phyloP scores from a whole-genome alignment of 2,113 vertebrate genomes.

The Plecturocebus donacophilus region DNA sequence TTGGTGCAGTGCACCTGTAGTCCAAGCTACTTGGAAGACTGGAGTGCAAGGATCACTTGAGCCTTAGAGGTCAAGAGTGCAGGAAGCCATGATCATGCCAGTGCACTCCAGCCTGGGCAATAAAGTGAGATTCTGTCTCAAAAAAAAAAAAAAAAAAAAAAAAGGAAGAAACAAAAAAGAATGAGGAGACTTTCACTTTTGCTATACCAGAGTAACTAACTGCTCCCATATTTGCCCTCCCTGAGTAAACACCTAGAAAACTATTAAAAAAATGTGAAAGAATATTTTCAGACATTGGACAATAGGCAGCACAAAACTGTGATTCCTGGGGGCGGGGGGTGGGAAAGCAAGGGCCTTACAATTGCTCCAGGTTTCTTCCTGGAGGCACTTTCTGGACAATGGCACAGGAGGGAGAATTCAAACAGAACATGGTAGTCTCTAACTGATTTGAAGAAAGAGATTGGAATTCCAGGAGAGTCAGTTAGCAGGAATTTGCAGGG shows the following conservation, averaged over 20 bases:
- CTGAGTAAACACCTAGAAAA: neutral
- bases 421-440: neutral
- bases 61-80: no score
- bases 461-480: neutral
- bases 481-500: neutral
- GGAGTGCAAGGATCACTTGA: no score
- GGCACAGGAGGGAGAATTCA: neutral
- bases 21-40: no score
- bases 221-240: neutral
- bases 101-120: no score
- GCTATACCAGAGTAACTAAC: neutral
- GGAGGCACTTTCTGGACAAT: neutral
- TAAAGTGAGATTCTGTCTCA: no score
- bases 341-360: neutral
- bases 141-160: no score
- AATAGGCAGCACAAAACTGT: neutral
- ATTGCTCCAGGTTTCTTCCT: neutral
- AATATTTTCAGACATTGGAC: neutral
- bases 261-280: neutral
- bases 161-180: neutral
- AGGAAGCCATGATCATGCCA: no score
- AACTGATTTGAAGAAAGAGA: neutral
- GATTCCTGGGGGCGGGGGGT: neutral
- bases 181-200: neutral
- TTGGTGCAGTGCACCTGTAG: no score